Evolutionary conservation across 2,797 vertebrate species (phyloP).

Genomic region (Enteromius argenteus): DNA sequence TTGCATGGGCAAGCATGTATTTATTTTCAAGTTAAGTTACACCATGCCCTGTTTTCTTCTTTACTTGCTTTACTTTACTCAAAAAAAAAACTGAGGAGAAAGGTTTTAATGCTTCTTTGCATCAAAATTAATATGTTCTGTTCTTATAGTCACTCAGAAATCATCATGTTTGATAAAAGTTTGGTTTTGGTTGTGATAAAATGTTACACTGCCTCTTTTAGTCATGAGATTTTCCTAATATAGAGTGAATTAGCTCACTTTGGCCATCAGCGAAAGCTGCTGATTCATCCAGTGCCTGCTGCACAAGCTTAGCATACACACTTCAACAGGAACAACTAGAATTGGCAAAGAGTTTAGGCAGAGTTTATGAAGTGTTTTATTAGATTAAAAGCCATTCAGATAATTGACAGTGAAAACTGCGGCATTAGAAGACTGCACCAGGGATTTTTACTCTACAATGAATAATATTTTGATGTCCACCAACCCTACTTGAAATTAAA

Average conservation of each 20-base stretch:
- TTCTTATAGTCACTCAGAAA: neutral
- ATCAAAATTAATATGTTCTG: neutral
- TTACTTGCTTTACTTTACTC: neutral
- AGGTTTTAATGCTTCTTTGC: neutral
- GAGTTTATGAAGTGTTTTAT: neutral
- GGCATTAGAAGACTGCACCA: neutral
- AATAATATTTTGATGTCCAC: neutral
- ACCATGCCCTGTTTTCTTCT: neutral
- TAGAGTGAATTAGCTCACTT: conserved; percentile 70
- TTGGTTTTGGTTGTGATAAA: conserved; percentile 61
- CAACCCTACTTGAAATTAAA: neutral
- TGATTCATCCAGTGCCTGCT: conserved; percentile 71
- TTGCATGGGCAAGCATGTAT: neutral
- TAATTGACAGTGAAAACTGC: neutral
- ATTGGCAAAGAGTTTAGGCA: neutral
- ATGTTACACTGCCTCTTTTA: conserved; percentile 60
- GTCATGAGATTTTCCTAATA: conserved; percentile 62
- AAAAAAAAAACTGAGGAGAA: neutral
- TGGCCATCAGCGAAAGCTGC: conserved; percentile 71
- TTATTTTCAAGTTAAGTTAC: neutral
- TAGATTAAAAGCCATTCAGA: conserved; percentile 15
- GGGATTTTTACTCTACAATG: neutral
- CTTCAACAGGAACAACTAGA: neutral
- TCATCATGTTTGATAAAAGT: neutral
- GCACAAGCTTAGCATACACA: conserved; percentile 78